These are phyloP conservation scores for Bambusicola thoracicus DNA, from an alignment of 2,113 vertebrate genomes.

Conservation along the genomic window DNA sequence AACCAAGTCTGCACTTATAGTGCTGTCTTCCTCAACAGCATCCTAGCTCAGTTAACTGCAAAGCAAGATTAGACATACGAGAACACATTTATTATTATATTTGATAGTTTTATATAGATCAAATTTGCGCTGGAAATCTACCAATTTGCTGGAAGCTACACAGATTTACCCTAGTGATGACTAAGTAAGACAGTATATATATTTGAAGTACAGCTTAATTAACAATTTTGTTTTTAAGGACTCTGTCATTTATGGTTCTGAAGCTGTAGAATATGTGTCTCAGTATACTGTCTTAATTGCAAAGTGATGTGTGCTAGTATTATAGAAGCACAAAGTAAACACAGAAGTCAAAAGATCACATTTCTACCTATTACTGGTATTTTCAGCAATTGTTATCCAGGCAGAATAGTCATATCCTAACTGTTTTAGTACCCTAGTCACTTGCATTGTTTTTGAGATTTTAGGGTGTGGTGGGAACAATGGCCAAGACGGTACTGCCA, in stretches of 20 bases:
- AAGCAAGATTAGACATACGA: neutral
- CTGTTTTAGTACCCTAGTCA: neutral
- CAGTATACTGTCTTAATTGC: neutral
- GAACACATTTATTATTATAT: neutral
- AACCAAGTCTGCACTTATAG: neutral
- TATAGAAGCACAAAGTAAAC: neutral
- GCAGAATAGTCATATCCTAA: neutral
- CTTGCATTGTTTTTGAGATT: neutral
- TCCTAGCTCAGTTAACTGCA: neutral
- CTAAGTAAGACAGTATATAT: neutral
- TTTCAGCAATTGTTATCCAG: neutral
- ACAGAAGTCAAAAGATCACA: neutral
- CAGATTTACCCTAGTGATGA: neutral
- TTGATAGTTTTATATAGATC: neutral
- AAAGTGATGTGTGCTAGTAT: neutral
- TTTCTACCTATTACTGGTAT: neutral
- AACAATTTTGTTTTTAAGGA: neutral
- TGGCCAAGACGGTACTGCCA: neutral
- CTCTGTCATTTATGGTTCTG: neutral
- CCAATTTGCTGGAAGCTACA: neutral
- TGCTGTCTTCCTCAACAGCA: neutral
- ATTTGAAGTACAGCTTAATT: neutral
- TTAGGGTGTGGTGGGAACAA: rapidly evolving
- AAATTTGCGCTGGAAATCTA: neutral
- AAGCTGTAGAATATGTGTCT: neutral